Base-by-base conservation (phyloP, 2,797 vertebrate species). In the Halcyon leucocephala region DNA sequence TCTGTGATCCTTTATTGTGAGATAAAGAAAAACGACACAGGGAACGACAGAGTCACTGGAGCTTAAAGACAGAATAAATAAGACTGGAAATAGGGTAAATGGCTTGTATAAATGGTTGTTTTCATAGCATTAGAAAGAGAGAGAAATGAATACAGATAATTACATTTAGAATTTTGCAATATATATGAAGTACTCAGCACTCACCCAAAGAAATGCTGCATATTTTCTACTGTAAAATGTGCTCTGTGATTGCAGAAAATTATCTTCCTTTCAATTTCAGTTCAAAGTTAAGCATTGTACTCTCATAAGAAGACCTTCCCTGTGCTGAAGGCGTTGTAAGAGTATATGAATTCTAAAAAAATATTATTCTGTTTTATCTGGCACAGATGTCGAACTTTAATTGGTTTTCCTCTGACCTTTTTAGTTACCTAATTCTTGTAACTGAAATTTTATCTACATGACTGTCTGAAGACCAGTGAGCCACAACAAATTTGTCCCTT, bases 141-240 rank as follows among this genome's bases (percentile, higher is more conserved):
- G 15, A 85, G 39, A 93, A 91, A 93, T 95, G 73, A 96, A 95
- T 95, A 31, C 28, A 77, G 77, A 95, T 95, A 97, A 95, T 96
- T 94, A 71, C 79, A 44, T 91, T 88, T 90, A 90, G 42, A 91
- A 86, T 88, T 95, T 96, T 93, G 66, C 52, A 88, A 86, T 91
- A 94, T 92, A 91, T 82, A 93, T 79, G 67, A 95, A 91, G 72
- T 66, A 82, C 85, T 90, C 82, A 84, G 71, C 39, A 86, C 29
- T 91, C 48, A 48, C 80, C 44, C 52, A 67, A 84, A 94, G 72
- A 95, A 95, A 94, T 84, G 88, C 28, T 77, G 87, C 35, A 60
- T 77, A 91, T 91, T 96, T 96, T 90, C 66, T 72, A 39, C 51
- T 33, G 41, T 89, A 95, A 94, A 94, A 92, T 94, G 64, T 95